These are phyloP conservation scores for Liasis olivaceus DNA, from an alignment of 2,797 vertebrate species.

Conservation along the genomic window DNA sequence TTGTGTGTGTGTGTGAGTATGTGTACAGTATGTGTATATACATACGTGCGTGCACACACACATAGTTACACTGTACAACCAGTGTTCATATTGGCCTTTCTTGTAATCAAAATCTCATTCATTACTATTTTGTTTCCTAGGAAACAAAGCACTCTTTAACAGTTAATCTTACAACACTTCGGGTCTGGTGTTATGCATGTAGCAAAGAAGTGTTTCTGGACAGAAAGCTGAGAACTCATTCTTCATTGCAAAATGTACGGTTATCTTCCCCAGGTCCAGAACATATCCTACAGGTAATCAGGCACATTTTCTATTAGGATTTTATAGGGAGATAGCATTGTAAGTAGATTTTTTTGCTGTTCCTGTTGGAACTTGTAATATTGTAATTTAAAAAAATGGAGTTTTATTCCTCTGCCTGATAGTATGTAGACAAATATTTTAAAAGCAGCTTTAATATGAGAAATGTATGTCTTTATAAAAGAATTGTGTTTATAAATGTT, in stretches of 20 bases:
- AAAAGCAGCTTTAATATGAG: neutral
- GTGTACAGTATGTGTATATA: no score
- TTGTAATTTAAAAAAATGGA: neutral
- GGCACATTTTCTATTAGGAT: neutral
- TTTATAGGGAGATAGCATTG: neutral
- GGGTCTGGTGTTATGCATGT: conserved; percentile 98
- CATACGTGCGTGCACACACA: no score
- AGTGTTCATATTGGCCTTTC: neutral
- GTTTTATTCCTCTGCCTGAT: neutral
- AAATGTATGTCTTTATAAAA: neutral
- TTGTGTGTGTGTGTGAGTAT: neutral
- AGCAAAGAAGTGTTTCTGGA: conserved; percentile 97
- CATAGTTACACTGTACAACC: neutral
- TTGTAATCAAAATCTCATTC: conserved; percentile 13
- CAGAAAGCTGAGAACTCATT: conserved; percentile 86
- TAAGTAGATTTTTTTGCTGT: neutral
- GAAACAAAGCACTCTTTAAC: conserved; percentile 94
- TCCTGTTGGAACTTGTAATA: neutral
- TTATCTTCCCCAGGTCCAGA: conserved; percentile 75
- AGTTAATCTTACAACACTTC: conserved; percentile 96
- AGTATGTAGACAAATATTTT: neutral
- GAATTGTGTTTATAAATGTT: neutral
- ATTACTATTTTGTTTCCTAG: conserved; percentile 68
- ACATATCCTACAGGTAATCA: conserved; percentile 72
- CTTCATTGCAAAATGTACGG: conserved; percentile 75